These are phyloP conservation scores for Nannoperca australis DNA, from an alignment of 2,797 vertebrate genomes.

Conservation along the genomic window DNA sequence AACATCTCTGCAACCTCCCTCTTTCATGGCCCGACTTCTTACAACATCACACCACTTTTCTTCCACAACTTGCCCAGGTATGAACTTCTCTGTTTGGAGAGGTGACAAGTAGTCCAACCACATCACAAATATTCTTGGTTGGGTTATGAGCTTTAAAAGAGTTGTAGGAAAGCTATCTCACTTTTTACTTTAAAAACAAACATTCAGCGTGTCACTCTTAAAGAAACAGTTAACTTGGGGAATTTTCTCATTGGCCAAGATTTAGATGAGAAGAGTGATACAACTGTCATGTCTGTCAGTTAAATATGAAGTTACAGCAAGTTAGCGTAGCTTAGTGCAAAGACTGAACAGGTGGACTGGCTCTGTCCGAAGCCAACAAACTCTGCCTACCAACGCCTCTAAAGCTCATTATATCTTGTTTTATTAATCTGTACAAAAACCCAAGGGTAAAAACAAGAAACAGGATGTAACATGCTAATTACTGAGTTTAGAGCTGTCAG, in stretches of 20 bases:
- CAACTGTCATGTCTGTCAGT: neutral
- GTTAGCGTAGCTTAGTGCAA: neutral
- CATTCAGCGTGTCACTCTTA: neutral
- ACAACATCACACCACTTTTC: conserved; percentile 17
- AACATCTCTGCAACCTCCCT: conserved; percentile 22
- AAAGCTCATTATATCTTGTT: neutral
- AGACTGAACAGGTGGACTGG: neutral
- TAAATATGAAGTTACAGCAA: neutral
- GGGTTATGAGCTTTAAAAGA: conserved; percentile 6
- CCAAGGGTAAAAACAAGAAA: neutral
- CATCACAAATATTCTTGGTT: conserved; percentile 15
- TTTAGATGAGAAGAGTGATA: conserved; percentile 10
- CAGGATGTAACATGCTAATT: neutral
- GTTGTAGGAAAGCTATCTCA: conserved; percentile 27
- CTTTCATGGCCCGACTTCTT: conserved; percentile 16
- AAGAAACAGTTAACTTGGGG: neutral
- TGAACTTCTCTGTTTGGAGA: conserved; percentile 7
- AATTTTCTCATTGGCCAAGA: neutral
- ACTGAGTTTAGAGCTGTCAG: neutral
- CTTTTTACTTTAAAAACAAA: conserved; percentile 7
- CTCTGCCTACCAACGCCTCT: neutral
- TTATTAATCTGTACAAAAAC: no score
- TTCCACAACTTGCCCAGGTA: neutral
- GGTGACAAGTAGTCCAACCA: conserved; percentile 8
- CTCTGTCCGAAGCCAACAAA: neutral